These are phyloP conservation scores for Calliopum simillimum DNA, from an alignment of 2,888 invertebrate species.

Conservation along the genomic window DNA sequence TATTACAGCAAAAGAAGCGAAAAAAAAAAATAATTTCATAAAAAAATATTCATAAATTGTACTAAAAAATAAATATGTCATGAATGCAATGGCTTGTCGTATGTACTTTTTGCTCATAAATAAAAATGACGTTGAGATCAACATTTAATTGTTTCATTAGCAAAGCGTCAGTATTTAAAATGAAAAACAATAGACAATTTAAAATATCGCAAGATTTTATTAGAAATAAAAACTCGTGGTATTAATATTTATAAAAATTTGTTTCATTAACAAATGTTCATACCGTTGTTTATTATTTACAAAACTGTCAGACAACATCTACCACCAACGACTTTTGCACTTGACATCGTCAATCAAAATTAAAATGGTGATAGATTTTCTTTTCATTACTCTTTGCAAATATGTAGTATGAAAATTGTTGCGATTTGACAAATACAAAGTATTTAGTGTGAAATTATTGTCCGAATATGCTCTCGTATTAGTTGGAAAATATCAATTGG, in stretches of 20 bases:
- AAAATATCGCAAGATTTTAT: background rate
- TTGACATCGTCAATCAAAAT: constrained; percentile 60
- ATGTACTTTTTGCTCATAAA: background rate
- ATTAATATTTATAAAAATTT: background rate
- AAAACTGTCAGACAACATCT: background rate
- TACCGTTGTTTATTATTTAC: constrained; percentile 1
- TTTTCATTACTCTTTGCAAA: no score
- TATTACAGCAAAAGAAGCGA: no score
- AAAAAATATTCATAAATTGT: constrained; percentile 11
- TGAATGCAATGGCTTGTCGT: no score
- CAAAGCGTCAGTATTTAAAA: background rate
- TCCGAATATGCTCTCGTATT: no score
- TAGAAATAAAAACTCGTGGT: background rate
- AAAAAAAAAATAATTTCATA: no score
- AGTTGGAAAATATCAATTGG: no score
- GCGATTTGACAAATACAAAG: no score
- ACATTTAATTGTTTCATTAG: constrained; percentile 5
- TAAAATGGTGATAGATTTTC: constrained; percentile 24
- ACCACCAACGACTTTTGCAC: constrained; percentile 45
- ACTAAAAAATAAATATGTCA: constrained; percentile 18
- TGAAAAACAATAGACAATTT: background rate
- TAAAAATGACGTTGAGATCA: background rate
- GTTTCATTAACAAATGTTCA: background rate
- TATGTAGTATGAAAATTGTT: constrained; percentile 8
- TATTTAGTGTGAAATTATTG: no score